Conservation (phyloP, 1,140 invertebrate genomes). For the Neomicropteryx cornuta region DNA sequence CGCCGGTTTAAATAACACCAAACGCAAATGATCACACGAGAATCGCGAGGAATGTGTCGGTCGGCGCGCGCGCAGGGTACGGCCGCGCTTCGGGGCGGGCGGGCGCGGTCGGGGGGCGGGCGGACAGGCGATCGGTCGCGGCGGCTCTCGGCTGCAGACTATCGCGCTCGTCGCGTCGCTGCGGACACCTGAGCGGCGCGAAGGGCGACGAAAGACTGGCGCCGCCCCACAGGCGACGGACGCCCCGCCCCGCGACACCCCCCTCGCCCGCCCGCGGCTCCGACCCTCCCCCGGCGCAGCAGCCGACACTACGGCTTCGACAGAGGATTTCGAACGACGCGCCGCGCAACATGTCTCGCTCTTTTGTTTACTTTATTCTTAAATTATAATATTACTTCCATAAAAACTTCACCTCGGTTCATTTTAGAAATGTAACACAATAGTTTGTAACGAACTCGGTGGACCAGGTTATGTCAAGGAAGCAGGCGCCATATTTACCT, state of each 20-base stretch:
- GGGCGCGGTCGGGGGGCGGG: slow-evolving; percentile 26
- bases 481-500: too few relatives aligned
- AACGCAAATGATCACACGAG: slow-evolving; percentile 16
- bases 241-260: slow-evolving; percentile 29
- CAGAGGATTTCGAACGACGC: too few relatives aligned
- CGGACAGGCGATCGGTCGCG: slow-evolving; percentile 15
- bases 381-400: too few relatives aligned
- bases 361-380: too few relatives aligned
- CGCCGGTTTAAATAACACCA: slow-evolving; percentile 27
- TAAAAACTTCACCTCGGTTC: too few relatives aligned
- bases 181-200: slow-evolving; percentile 40
- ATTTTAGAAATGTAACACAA: too few relatives aligned
- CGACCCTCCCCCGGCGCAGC: slow-evolving; percentile 9
- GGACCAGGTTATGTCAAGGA: too few relatives aligned
- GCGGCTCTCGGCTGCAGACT: slow-evolving; percentile 14
- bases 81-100: slow-evolving; percentile 29
- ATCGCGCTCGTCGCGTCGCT: slow-evolving; percentile 32
- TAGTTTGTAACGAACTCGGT: too few relatives aligned
- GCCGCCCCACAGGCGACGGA: slow-evolving; percentile 18
- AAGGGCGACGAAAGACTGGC: slow-evolving; percentile 37
- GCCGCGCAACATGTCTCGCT: slow-evolving; percentile 8
- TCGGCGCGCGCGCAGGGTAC: slow-evolving; percentile 19
- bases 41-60: slow-evolving; percentile 31
- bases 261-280: slow-evolving; percentile 23
- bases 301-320: too few relatives aligned